phyloP scores from a whole-genome alignment of 2,113 vertebrate species.

The Falcunculus frontatus region DNA sequence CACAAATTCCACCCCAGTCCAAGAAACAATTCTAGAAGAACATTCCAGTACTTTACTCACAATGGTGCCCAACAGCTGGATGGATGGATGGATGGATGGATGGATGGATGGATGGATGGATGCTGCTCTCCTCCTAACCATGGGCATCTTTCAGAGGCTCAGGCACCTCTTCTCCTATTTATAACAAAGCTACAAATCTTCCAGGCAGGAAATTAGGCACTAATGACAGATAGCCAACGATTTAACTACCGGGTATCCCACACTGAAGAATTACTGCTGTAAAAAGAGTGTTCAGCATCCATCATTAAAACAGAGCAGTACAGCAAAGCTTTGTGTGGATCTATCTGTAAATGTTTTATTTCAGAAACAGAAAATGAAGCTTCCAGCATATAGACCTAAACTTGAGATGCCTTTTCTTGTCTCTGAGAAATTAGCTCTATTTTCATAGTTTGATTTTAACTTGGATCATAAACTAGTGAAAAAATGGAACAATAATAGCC shows the following conservation, averaged over 20 bases:
- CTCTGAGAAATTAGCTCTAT: background rate
- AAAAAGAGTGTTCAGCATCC: background rate
- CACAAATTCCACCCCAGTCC: background rate
- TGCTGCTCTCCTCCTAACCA: background rate
- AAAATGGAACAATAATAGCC: background rate
- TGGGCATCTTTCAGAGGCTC: background rate
- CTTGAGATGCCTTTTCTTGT: background rate
- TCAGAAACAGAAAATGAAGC: background rate
- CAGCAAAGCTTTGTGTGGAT: background rate
- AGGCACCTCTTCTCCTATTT: background rate
- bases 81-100: background rate
- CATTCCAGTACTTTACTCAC: background rate
- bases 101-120: background rate
- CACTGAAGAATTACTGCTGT: background rate
- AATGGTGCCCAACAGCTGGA: background rate
- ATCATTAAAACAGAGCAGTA: background rate
- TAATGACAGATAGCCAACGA: background rate
- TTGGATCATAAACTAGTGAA: background rate
- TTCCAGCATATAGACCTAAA: background rate
- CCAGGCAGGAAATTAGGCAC: background rate
- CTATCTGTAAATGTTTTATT: background rate
- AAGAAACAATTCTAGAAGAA: background rate
- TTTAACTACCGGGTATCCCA: slow-evolving; percentile 21
- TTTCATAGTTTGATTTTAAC: background rate
- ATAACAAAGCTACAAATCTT: background rate